Conservation (phyloP, 2,797 vertebrate species). For the Lacerta agilis region DNA sequence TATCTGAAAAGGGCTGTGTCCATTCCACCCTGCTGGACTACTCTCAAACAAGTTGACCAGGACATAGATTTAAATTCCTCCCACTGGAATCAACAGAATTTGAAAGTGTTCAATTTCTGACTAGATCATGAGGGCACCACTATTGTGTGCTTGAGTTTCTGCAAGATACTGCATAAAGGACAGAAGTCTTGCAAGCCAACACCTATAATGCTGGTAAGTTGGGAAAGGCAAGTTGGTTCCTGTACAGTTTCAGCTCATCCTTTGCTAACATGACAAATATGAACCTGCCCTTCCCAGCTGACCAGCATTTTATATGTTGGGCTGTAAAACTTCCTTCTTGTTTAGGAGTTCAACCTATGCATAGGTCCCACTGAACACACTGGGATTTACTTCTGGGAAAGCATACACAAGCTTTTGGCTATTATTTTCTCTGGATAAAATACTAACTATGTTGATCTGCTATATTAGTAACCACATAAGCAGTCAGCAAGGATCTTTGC, state of each 20-base stretch:
- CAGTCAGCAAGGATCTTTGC: not conserved
- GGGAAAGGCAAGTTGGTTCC: not conserved
- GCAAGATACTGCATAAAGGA: not conserved
- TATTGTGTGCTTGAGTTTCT: not conserved
- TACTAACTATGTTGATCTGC: not conserved
- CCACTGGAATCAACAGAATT: not conserved
- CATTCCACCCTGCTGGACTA: too few species aligned
- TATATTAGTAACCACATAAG: not conserved
- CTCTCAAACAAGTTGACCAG: not conserved
- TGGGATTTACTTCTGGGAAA: too few species aligned
- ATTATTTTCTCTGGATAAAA: not conserved
- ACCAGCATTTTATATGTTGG: too few species aligned
- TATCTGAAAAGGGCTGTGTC: not conserved
- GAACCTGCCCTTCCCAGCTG: too few species aligned
- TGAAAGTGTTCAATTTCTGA: not conserved
- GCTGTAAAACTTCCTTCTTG: too few species aligned
- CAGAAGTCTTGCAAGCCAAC: not conserved
- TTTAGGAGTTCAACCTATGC: too few species aligned
- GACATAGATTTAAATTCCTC: not conserved
- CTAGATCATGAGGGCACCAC: not conserved
- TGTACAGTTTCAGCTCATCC: too few species aligned
- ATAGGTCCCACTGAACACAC: not conserved
- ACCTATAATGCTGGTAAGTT: not conserved
- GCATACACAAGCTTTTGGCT: not conserved
- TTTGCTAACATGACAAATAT: too few species aligned